Base-by-base conservation (phyloP, 2,797 vertebrate species). In the Rhabdomys pumilio region DNA sequence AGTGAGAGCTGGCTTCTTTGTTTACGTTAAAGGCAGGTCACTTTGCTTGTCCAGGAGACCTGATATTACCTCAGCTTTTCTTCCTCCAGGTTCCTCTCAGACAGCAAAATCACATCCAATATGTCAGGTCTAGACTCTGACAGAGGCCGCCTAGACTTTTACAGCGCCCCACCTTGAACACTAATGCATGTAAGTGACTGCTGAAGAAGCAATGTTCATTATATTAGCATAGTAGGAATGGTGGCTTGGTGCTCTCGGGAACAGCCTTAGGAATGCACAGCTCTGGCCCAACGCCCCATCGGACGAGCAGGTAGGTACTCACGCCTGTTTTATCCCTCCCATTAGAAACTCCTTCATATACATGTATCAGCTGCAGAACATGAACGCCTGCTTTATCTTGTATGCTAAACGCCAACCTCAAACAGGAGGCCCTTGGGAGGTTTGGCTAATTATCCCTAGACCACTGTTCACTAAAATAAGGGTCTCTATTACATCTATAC, bases 231-330 rank as follows among this genome's bases (percentile, higher is more conserved):
- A 0, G 13, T 3, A 29, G 50, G 77, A 61, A 34, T 0, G 4
- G 13, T 1, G 13, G 44, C 44, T 76, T 24, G 38, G 10, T 61
- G 69, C 34, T 94, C 13, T 24, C 12, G 44, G 50, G 31, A 80
- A 80, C 1, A 31, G n/a, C 29, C 11, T 24, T 0, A 0, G 38
- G 29, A n/a, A 57, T 1, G 2, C 6, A 17, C 41, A 17, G 3
- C 34, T 8, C 6, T 63, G 34, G 11, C 4, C 50, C 26, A 47
- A 3, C 15, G 12, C 13, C 14, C 47, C 13, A 3, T 19, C 65
- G 34, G 55, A 20, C 3, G 26, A 53, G 19, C 73, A 63, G 47
- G n/a, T 24, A 3, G 47, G n/a, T 24, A 4, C 72, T 41, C 14
- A 7, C 1, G 1, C 41, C 29, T 24, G 20, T 50, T 29, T 11